Conservation (phyloP, 2,888 invertebrate genomes). For the Malacosoma neustria region DNA sequence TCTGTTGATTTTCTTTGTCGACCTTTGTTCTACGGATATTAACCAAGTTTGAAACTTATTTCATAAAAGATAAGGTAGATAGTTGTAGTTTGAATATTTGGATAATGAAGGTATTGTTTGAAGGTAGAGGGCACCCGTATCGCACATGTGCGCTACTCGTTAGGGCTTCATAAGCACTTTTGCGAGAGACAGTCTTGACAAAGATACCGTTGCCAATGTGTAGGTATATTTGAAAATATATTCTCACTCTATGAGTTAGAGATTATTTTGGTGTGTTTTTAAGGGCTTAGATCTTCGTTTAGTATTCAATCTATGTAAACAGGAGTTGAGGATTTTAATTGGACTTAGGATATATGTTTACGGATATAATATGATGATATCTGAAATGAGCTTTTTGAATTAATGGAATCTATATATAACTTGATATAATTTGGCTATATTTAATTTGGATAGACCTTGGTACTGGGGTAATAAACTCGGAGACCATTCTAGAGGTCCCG, state of each 20-base stretch:
- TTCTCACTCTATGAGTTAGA: background rate
- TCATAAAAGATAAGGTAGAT: slow-evolving; percentile 28
- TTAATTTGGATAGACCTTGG: no score
- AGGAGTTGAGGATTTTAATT: background rate
- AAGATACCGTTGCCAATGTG: background rate
- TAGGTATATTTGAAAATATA: background rate
- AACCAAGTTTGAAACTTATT: slow-evolving; percentile 31
- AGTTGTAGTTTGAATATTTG: slow-evolving; percentile 25
- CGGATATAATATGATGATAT: no score
- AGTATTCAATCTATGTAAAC: slow-evolving; percentile 4
- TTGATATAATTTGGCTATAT: no score
- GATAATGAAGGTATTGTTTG: slow-evolving; percentile 43
- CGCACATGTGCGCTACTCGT: slow-evolving; percentile 40
- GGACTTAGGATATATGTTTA: no score
- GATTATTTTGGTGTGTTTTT: background rate
- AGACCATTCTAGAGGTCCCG: no score
- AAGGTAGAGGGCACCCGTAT: slow-evolving; percentile 45
- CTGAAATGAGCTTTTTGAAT: no score
- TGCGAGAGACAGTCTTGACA: slow-evolving; percentile 28
- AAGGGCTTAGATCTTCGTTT: slow-evolving; percentile 12
- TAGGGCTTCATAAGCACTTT: slow-evolving; percentile 39
- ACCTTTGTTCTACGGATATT: slow-evolving; percentile 26
- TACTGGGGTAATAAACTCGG: no score
- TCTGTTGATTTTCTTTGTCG: slow-evolving; percentile 60
- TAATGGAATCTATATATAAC: no score